Base-by-base conservation (phyloP, 2,797 vertebrate genomes). In the Glyptemys insculpta region DNA sequence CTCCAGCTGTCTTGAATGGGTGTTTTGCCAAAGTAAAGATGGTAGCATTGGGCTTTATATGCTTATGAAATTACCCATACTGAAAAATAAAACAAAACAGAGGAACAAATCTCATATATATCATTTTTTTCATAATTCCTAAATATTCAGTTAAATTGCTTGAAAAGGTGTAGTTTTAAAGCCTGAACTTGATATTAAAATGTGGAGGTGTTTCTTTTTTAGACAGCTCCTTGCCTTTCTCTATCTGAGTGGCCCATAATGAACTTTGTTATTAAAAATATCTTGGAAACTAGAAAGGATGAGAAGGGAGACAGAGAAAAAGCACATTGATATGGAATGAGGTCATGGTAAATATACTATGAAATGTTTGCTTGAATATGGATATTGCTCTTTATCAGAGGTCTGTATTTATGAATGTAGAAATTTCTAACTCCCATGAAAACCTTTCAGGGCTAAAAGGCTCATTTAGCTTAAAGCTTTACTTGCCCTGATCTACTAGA, bases 391-490 rank as follows among this genome's bases (percentile, higher is more conserved):
- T 95, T 96, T 83, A 31, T 76, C n/a, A 93, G 83, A 79, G 37
- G 50, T 50, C 29, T 89, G 4, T 12, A n/a, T 85, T 88, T 96
- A 90, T 78, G 54, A 79, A 89, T 53, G 49, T 19, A 14, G 86
- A 49, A 56, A 29, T 9, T 84, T 96, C 47, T 89, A 25, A 89
- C 18, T 87, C 83, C 86, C 72, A 94, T 83, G 50, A 83, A 95
- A 96, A 97, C 88, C 25, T 93, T 97, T 76, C 53, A 91, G 50
- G 18, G 8, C 53, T 82, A 81, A 79, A 81, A 89, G 25, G 85
- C 15, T 79, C 80, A 79, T 78, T 94, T 89, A 84, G 41, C 90
- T 94, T 53, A 81, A 95, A 87, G 87, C 19, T 97, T 95, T 31
- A 8, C 62, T 82, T 95, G 91, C 15, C 92, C 34, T 88, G 11